Evolutionary conservation across 2,797 vertebrate genomes (phyloP).

Genomic region (Propithecus perrieri): DNA sequence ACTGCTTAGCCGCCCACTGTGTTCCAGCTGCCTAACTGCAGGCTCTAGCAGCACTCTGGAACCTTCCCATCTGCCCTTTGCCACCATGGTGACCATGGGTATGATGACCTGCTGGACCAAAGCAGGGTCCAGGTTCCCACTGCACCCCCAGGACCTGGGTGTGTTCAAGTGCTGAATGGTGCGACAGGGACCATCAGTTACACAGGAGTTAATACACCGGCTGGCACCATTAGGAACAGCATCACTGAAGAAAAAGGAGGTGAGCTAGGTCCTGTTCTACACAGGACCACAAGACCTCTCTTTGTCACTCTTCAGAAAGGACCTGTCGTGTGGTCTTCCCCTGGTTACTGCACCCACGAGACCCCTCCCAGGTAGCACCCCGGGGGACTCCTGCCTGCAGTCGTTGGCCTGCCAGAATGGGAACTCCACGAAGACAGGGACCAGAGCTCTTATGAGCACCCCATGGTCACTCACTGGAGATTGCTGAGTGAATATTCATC

Average conservation of each 20-base stretch:
- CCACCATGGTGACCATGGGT: background rate
- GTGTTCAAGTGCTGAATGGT: background rate
- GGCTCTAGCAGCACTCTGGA: background rate
- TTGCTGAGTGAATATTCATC: background rate
- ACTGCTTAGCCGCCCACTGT: background rate
- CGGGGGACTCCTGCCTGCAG: accelerated
- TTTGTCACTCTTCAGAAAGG: background rate
- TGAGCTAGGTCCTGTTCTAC: background rate
- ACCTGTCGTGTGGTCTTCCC: background rate
- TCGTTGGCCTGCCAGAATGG: background rate
- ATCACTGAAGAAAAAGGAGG: background rate
- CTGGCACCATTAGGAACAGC: accelerated
- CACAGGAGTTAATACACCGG: accelerated
- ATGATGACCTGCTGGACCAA: accelerated
- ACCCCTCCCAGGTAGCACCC: background rate
- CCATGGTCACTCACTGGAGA: accelerated
- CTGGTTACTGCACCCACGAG: background rate
- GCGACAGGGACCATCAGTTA: background rate
- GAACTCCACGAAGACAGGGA: too few relatives aligned
- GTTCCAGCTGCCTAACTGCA: accelerated
- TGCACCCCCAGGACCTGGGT: background rate
- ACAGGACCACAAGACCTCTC: background rate
- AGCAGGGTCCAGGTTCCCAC: background rate
- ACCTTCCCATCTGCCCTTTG: too few relatives aligned
- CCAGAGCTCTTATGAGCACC: background rate